Percentiles rank a stretch among this genome's conserved stretches.
Conservation (phyloP, 2,113 vertebrate genomes). For the Sardina pilchardus region DNA sequence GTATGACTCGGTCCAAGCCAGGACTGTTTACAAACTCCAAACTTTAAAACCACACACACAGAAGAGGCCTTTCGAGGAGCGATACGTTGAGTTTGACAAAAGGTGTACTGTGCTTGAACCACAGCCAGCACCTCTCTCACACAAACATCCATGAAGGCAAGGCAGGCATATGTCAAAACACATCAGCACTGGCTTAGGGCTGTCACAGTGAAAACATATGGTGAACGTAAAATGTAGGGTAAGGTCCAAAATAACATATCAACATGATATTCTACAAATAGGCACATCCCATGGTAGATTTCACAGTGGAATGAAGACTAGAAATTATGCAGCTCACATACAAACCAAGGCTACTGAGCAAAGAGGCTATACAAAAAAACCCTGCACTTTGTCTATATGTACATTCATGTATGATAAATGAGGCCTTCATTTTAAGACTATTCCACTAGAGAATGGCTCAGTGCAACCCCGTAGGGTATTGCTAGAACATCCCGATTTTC, state of each 20-base stretch:
- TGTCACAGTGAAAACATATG: background rate
- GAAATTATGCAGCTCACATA: conserved; percentile 6
- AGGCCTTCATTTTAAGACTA: background rate
- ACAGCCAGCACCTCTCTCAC: background rate
- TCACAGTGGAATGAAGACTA: background rate
- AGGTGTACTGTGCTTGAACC: background rate
- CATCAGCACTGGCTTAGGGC: background rate
- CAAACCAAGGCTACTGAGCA: background rate
- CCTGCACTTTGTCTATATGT: background rate
- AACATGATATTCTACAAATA: background rate
- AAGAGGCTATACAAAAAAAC: background rate
- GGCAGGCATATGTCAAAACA: background rate
- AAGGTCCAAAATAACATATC: background rate
- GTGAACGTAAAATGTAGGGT: background rate
- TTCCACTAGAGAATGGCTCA: background rate
- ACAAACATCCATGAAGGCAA: background rate
- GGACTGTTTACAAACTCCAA: background rate
- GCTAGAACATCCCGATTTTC: too few species aligned
- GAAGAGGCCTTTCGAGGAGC: background rate
- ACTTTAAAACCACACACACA: background rate
- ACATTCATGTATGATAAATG: conserved; percentile 12
- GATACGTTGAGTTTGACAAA: background rate
- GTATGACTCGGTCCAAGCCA: background rate
- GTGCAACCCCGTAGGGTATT: background rate
- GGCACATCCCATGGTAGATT: background rate